Base-by-base conservation (phyloP, 2,797 vertebrate genomes). In the Anabacerthia variegaticeps region DNA sequence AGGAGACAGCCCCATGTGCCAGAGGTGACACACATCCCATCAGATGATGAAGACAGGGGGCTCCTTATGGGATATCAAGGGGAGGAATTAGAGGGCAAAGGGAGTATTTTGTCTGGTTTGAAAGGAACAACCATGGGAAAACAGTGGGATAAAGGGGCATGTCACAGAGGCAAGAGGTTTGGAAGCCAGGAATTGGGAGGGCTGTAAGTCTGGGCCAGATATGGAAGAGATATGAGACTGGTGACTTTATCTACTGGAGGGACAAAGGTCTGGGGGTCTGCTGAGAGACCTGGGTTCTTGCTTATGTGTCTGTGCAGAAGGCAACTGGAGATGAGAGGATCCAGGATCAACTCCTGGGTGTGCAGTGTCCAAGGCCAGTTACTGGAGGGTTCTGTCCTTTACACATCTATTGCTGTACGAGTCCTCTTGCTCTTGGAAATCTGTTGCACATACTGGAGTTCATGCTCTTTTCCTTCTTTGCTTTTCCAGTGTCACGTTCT, bases 361-460 rank as follows among this genome's bases (percentile, higher is more conserved):
- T 7, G 28, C 20, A 59, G 26, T 39, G 9, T 24, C 32, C 78
- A 28, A 58, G 28, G 32, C 20, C 61, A 51, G 15, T 34, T 55
- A 32, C 39, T 55, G 30, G 6, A 51, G 20, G 11, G 3, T 59
- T 72, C 51, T 1, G 0, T 20, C 8, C 6, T 46, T 36, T 63
- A 26, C 6, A 3, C 5, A 17, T 19, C 5, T 23, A 39, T 23
- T 7, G 2, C 17, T 55, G 15, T 2, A 85, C 44, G n/a, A 82
- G 22, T 30, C n/a, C 15, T 32, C 36, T 48, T 72, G 24, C 27
- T 30, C 55, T 51, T 68, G 55, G 12, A 79, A 73, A 75, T 67
- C 23, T 9, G 0, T 41, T 67, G 30, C 30, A 9, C 14, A 2
- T 46, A n/a, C 27, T 14, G 8, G 12, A 62, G 7, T 1, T 4